Base-by-base conservation (phyloP, 2,113 vertebrate species). In the Rhinolophus sinicus region DNA sequence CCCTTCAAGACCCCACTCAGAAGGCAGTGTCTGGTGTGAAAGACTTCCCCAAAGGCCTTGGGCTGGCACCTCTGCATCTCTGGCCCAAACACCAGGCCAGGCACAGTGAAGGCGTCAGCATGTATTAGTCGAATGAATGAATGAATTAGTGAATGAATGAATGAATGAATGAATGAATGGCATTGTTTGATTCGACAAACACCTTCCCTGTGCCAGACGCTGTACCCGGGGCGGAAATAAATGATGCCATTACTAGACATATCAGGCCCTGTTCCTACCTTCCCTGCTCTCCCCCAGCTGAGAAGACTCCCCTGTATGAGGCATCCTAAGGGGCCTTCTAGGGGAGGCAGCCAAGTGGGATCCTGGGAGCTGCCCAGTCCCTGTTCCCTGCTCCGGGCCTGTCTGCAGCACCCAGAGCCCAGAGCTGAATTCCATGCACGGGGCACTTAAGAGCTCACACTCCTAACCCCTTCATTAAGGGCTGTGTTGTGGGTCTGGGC, bases 61-160 rank as follows among this genome's bases (percentile, higher is more conserved):
- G 62, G 73, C 1, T 5, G 30, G 80, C 30, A 4, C n/a, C 19
- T 56, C 47, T 54, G 30, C 4, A 1, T 50, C 56, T 73, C 24
- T 56, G 40, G 11, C 35, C 13, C 0, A 4, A 14, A 3, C 56
- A 8, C 28, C 5, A 58, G 30, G 15, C 72, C 18, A 64, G 47
- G 8, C 1, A 1, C 38, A 44, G 22, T 1, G 0, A 54, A 64
- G 76, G 58, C 56, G 44, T 60, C 33, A 14, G 69, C 50, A 0
- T 22, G 28, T 88, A 35, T 76, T 58, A 72, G 47, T 11, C 60
- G 70, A 81, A 38, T 75, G 18, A 47, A 12, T 52, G 22, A 77
- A 60, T 54, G 87, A n/a, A 56, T 15, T 62, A 24, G n/a, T 65
- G 70, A 81, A 38, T 75, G 18, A 47, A 12, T 52, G 22, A 77